These are phyloP conservation scores for Aurelia aurita DNA, from an alignment of 30 jellyfish, hydroid and myxozoan genomes.

Conservation along the genomic window DNA sequence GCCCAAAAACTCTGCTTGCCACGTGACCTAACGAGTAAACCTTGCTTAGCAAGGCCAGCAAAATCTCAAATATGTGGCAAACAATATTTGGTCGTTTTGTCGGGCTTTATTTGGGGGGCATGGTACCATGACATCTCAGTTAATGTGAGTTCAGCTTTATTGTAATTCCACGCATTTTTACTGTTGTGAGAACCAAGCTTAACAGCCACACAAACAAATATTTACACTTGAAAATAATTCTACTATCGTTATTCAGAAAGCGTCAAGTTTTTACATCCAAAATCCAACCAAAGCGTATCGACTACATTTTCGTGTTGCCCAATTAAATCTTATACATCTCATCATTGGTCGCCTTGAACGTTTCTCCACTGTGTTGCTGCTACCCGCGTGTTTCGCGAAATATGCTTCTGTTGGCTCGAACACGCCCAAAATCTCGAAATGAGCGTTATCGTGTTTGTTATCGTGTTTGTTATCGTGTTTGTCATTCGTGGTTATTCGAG, in stretches of 20 bases:
- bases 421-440: constrained; percentile 35
- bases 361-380: background rate
- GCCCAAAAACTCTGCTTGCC: too few species aligned
- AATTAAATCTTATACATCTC: constrained; percentile 36
- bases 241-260: background rate
- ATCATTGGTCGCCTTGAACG: constrained; percentile 1
- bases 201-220: background rate
- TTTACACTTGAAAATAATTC: background rate
- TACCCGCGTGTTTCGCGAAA: constrained; percentile 1
- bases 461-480: background rate
- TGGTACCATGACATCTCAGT: too few species aligned
- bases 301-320: constrained; percentile 38
- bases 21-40: too few species aligned
- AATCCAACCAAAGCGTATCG: constrained; percentile 57
- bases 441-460: background rate
- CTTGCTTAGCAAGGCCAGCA: too few species aligned
- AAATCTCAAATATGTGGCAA: too few species aligned
- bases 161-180: too few species aligned
- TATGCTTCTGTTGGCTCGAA: constrained; percentile 57
- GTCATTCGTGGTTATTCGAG: too few species aligned
- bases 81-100: too few species aligned
- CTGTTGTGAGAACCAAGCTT: background rate
- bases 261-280: background rate
- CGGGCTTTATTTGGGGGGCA: too few species aligned
- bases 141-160: too few species aligned